Conservation (phyloP, 2,797 vertebrate genomes). For the Hypotaenidia philippensis region DNA sequence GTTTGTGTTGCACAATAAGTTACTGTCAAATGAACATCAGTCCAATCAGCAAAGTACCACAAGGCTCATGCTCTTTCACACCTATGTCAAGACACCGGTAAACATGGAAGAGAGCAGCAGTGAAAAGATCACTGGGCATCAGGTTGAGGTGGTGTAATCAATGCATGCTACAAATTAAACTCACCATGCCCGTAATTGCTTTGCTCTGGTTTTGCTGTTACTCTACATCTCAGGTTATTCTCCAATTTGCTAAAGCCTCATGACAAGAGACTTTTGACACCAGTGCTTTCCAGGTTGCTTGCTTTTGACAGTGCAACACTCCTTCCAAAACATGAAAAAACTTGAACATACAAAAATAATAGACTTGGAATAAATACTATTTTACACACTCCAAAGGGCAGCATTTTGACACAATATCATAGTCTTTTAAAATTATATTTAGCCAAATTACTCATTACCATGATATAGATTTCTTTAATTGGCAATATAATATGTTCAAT, state of each 20-base stretch:
- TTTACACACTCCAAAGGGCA: background rate
- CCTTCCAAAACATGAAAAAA: background rate
- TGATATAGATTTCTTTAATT: background rate
- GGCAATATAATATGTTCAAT: background rate
- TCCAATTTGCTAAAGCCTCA: background rate
- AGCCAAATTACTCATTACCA: background rate
- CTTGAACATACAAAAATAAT: background rate
- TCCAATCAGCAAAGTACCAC: background rate
- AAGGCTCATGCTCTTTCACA: fast-evolving
- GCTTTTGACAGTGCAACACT: background rate
- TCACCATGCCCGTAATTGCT: fast-evolving
- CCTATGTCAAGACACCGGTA: fast-evolving
- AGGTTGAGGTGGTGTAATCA: background rate
- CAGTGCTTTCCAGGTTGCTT: background rate
- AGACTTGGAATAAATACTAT: background rate
- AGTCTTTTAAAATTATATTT: background rate
- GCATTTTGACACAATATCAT: background rate
- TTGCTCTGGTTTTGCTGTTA: background rate
- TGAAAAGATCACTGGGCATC: background rate
- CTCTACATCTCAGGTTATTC: background rate
- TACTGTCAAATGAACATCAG: background rate
- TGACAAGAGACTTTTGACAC: background rate
- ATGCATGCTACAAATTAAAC: background rate
- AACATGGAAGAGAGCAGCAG: background rate
- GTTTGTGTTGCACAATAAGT: background rate